These are phyloP conservation scores for Alouatta palliata DNA, from an alignment of 2,113 vertebrate species.

Conservation along the genomic window DNA sequence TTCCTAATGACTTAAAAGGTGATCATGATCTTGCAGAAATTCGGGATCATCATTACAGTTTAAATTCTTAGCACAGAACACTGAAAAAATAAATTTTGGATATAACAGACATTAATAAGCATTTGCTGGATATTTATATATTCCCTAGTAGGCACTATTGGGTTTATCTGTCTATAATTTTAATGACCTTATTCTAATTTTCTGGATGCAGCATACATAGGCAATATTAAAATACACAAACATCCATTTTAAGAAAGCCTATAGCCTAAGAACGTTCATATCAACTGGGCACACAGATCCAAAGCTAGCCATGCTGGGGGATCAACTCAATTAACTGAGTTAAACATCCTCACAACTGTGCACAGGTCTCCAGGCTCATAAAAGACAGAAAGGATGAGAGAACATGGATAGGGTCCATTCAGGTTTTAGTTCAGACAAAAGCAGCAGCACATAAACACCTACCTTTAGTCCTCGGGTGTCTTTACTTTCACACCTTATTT, in stretches of 20 bases:
- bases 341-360: not conserved
- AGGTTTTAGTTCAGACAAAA: not conserved
- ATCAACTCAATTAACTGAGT: not conserved
- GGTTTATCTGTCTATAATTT: not conserved
- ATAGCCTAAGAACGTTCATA: not conserved
- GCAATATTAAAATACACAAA: conserved; percentile 32
- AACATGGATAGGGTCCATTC: not conserved
- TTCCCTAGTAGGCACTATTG: not conserved
- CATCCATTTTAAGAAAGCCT: not conserved
- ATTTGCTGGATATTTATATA: not conserved
- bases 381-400: not conserved
- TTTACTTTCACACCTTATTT: not conserved
- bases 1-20: conserved; percentile 36
- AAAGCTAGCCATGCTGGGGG: not conserved
- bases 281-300: not conserved
- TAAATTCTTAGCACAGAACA: not conserved
- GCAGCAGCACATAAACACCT: not conserved
- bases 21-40: not conserved
- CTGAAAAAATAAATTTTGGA: conserved; percentile 1
- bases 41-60: not conserved
- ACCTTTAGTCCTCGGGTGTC: not conserved
- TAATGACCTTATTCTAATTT: not conserved
- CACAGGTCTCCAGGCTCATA: not conserved
- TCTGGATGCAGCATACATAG: not conserved
- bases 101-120: conserved; percentile 2